Conservation (phyloP, 2,113 vertebrate species). For the Aphyosemion australe region DNA sequence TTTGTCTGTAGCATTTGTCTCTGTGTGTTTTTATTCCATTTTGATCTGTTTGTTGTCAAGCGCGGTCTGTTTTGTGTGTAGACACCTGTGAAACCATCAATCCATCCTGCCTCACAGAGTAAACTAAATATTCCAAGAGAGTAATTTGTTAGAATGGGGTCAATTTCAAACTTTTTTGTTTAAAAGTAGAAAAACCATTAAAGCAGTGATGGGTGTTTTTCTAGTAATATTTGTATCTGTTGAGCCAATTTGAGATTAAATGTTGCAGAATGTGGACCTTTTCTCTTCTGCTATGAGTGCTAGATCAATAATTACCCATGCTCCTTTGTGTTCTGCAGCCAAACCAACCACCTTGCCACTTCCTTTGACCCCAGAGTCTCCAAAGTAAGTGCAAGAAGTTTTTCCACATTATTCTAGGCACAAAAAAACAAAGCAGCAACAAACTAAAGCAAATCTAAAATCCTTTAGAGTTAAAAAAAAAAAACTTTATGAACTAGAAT, state of each 20-base stretch:
- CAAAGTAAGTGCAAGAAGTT: constrained; percentile 99
- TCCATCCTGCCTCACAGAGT: constrained; percentile 82
- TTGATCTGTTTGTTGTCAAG: constrained; percentile 61
- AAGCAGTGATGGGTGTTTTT: constrained; percentile 68
- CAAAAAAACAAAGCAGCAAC: constrained; percentile 60
- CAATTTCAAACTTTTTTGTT: constrained; percentile 55
- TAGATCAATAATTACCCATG: constrained; percentile 86
- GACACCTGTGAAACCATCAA: constrained; percentile 73
- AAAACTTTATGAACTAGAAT: constrained; percentile 58
- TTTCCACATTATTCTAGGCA: constrained; percentile 84
- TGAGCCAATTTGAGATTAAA: constrained; percentile 71
- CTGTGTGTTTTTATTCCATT: constrained; percentile 63
- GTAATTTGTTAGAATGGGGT: constrained; percentile 71
- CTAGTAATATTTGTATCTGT: constrained; percentile 66
- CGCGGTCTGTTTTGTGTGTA: constrained; percentile 54
- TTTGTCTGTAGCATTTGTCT: constrained; percentile 75
- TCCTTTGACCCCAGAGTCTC: constrained; percentile 99
- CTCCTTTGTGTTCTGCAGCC: constrained; percentile 92
- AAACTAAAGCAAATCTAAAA: constrained; percentile 55
- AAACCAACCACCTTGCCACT: constrained; percentile 99
- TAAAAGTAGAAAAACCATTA: constrained; percentile 46
- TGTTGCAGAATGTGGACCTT: constrained; percentile 80
- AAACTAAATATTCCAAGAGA: constrained; percentile 64
- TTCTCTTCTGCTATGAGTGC: constrained; percentile 75
- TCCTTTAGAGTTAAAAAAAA: constrained; percentile 4